A percentile compares a stretch with the other conserved stretches of the same genome.
Evolutionary conservation across 2,797 vertebrate species (phyloP).

Genomic region (Sandelia bainsii): DNA sequence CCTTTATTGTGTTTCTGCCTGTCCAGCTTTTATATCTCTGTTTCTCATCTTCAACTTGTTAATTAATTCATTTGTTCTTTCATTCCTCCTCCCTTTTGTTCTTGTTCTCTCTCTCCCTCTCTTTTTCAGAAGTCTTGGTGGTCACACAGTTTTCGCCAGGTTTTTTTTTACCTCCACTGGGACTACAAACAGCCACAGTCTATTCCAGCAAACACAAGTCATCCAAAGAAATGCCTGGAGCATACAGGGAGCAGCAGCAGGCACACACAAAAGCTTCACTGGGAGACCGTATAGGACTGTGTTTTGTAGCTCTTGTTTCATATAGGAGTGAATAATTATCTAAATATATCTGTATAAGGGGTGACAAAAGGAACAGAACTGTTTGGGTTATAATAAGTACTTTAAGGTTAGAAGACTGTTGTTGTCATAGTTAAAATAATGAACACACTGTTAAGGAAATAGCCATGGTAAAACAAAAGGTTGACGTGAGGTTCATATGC

Average conservation of each 20-base stretch:
- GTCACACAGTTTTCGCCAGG: slow-evolving; percentile 39
- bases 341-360: slow-evolving; percentile 41
- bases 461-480: not conserved
- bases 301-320: slow-evolving; percentile 24
- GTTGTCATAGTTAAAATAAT: not conserved
- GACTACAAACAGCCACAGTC: slow-evolving; percentile 54
- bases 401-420: no score
- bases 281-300: not conserved
- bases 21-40: slow-evolving; percentile 17
- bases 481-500: no score
- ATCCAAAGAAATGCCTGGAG: slow-evolving; percentile 57
- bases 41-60: slow-evolving; percentile 21
- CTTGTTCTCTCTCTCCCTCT: not conserved
- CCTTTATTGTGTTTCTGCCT: not conserved
- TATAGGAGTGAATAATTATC: slow-evolving; percentile 36
- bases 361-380: no score
- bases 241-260: slow-evolving; percentile 36
- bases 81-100: slow-evolving; percentile 36
- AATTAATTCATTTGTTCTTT: slow-evolving; percentile 23
- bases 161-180: slow-evolving; percentile 55
- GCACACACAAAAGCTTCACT: slow-evolving; percentile 39
- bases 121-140: slow-evolving; percentile 27
- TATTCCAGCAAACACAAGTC: slow-evolving; percentile 46
- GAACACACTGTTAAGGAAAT: not conserved
- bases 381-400: no score